These are phyloP conservation scores for Clitarchus hookeri DNA, from an alignment of 2,888 invertebrate species.

Conservation along the genomic window DNA sequence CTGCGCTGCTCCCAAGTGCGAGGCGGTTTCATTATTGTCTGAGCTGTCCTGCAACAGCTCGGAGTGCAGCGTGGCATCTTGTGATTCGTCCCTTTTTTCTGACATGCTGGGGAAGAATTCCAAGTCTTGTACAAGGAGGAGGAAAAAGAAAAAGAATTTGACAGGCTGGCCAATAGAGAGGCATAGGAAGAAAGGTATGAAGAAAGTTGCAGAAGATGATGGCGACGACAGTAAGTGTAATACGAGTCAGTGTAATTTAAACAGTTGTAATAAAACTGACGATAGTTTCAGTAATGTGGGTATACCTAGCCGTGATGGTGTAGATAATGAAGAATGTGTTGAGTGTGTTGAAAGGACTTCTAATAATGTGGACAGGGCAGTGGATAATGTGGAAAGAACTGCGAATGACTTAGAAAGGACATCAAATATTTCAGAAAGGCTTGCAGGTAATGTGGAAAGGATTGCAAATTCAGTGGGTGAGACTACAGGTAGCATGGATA, in stretches of 20 bases:
- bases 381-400: not conserved
- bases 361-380: not conserved
- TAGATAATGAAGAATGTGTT: not conserved
- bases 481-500: not conserved
- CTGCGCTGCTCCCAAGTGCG: not conserved
- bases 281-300: not conserved
- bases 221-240: not conserved
- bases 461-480: not conserved
- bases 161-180: slow-evolving; percentile 76
- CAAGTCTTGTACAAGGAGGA: slow-evolving; percentile 44
- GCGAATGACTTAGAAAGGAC: not conserved
- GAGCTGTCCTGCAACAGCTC: slow-evolving; percentile 46
- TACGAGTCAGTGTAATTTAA: not conserved
- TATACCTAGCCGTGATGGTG: not conserved
- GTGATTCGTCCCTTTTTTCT: slow-evolving; percentile 27
- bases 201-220: slow-evolving; percentile 41
- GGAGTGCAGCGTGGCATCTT: slow-evolving; percentile 46
- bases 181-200: slow-evolving; percentile 44
- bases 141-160: slow-evolving; percentile 72
- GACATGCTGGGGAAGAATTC: not conserved
- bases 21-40: slow-evolving; percentile 28
- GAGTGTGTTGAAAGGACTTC: not conserved
- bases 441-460: not conserved
- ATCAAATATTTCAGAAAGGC: not conserved
- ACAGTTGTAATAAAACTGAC: not conserved